Base-by-base conservation (phyloP, 2,113 vertebrate species). In the Solea solea region DNA sequence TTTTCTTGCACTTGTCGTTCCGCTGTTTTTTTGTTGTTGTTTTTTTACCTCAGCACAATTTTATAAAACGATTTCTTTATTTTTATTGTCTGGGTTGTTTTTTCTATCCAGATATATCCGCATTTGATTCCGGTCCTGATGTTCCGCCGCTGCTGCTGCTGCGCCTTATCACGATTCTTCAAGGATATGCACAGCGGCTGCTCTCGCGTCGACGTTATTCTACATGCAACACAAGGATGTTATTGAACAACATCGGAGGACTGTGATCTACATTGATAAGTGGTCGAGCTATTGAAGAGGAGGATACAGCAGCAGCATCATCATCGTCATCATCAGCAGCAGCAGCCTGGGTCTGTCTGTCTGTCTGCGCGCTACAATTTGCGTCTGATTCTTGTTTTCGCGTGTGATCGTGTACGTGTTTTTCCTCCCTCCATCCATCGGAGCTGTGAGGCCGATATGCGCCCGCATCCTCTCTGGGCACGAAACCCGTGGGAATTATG, bases 401-500 rank as follows among this genome's bases (percentile, higher is more conserved):
- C n/a, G 14, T 65, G 50, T 59, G 63, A 64, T 66, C 70, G 75
- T 16, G 40, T 34, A 34, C 59, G n/a, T 66, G 5, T 63, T 75
- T 40, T 27, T 4, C 41, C 8, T 25, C 12, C 16, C 28, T 50
- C 41, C 50, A 28, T 69, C 40, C 48, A 50, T 21, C 27, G 59
- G 81, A 80, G 77, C 75, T 68, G 2, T 16, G 63, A 79, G 83
- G 84, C 88, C 88, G 42, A 25, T n/a, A 13, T 48, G 44, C 81
- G 44, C 82, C 84, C 79, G 84, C 82, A 86, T 77, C 83, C 48
- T 86, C 80, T 69, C 75, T 69, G 88, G 83, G 49, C 84, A 82
- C 84, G 81, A 86, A 87, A 82, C 88, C 88, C 88, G 84, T 85
- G 91, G 91, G 89, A 91, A 88, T 90, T 78, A 88, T 77, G 89